Evolutionary conservation across 2,888 invertebrate genomes (phyloP), one percentile per base, ranked within the genome.

Genomic region (Allygus modestus): DNA sequence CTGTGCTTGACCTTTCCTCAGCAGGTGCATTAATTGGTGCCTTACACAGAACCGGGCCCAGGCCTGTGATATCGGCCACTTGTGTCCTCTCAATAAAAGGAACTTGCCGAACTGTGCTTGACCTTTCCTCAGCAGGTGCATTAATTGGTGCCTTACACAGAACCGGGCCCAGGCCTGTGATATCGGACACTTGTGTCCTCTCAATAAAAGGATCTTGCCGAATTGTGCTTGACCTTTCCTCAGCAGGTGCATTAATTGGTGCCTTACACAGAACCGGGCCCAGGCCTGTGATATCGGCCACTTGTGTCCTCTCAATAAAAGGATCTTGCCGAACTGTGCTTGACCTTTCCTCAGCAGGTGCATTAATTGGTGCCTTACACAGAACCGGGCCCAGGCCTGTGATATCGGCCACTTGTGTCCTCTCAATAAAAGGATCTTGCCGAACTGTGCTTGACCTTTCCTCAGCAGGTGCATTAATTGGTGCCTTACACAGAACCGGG

Each of bases 391-490:
- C n/a, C n/a, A n/a, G n/a, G 58, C 23, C 58, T 58, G 23, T 9
- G 37, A 7, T 58, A 46, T 46, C 46, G 46, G n/a, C 46, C 46
- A 1, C 46, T 46, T 2, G 46, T 46, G 37, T 9, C 37, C 15
- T 11, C 46, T 46, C 46, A 15, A 46, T 46, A n/a, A n/a, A n/a
- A n/a, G n/a, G n/a, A n/a, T n/a, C n/a, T n/a, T n/a, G n/a, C n/a
- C n/a, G n/a, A n/a, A n/a, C n/a, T n/a, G n/a, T n/a, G n/a, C n/a
- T n/a, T n/a, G n/a, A n/a, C n/a, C 37, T 37, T 71, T n/a, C 7
- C 37, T 71, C 71, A 23, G 71, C 71, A 71, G 71, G 20, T 41
- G 4, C 4, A 41, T 4, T 71, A 71, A 71, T 71, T 37, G 71
- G 71, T 17, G 41, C 41, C 37, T 65, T 15, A 28, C 7, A 54